phyloP scores from a whole-genome alignment of 2,888 invertebrate genomes.

The Hecatera dysodea region DNA sequence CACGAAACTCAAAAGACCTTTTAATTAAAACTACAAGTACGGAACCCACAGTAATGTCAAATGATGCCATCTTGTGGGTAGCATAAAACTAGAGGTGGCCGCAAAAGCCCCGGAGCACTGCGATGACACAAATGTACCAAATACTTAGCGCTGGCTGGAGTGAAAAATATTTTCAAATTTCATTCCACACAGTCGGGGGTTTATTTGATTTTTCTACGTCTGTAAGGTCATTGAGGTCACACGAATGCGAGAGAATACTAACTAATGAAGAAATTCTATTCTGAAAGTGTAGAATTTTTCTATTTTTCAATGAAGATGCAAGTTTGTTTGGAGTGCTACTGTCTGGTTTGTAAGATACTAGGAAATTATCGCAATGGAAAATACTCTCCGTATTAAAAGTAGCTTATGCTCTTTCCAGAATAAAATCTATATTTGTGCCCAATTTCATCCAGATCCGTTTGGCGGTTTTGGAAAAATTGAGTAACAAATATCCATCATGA shows the following conservation, averaged over 20 bases:
- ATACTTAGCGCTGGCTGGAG: slow-evolving; percentile 48
- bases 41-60: slow-evolving; percentile 42
- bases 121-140: slow-evolving; percentile 55
- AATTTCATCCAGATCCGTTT: no score
- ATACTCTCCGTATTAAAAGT: no score
- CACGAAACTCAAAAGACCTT: slow-evolving; percentile 16
- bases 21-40: slow-evolving; percentile 45
- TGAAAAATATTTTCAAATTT: slow-evolving; percentile 57
- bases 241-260: slow-evolving; percentile 22
- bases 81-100: slow-evolving; percentile 51
- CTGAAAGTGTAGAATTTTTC: slow-evolving; percentile 10
- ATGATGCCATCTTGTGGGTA: slow-evolving; percentile 54
- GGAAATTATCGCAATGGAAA: no score
- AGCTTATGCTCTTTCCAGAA: no score
- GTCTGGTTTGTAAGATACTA: background rate
- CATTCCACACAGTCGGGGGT: slow-evolving; percentile 39
- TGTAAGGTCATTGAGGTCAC: slow-evolving; percentile 53
- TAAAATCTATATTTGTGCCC: no score
- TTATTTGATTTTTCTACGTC: slow-evolving; percentile 53
- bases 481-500: no score
- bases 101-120: slow-evolving; percentile 42
- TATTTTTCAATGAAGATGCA: background rate
- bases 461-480: no score
- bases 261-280: slow-evolving; percentile 19
- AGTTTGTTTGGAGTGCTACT: background rate